Conservation (phyloP, 2,888 invertebrate species). For the Euspilapteryx auroguttella region DNA sequence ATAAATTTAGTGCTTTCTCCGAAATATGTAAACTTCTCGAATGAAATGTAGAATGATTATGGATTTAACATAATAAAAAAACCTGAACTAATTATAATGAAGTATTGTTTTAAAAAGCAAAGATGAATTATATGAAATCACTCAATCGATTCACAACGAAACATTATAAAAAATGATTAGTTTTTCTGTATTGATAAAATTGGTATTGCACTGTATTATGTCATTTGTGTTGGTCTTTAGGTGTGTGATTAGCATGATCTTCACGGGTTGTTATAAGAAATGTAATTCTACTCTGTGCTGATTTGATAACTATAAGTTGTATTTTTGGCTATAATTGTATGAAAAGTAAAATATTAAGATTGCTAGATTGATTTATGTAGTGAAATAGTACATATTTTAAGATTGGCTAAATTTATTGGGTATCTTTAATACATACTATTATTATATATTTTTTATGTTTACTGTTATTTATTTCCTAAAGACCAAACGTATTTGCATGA, state of each 20-base stretch:
- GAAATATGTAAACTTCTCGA: constrained; percentile 19
- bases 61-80: too few relatives aligned
- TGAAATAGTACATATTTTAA: too few relatives aligned
- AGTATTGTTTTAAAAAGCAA: constrained; percentile 46
- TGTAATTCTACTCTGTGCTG: too few relatives aligned
- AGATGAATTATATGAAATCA: constrained; percentile 52
- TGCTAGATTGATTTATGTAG: too few relatives aligned
- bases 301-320: too few relatives aligned
- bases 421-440: constrained; percentile 22
- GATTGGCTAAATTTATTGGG: constrained; percentile 60
- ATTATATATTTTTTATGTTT: constrained; percentile 23
- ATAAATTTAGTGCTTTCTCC: constrained; percentile 53
- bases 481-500: constrained; percentile 59
- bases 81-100: too few relatives aligned
- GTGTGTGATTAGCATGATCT: constrained; percentile 13
- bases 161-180: constrained; percentile 5
- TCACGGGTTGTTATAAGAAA: too few relatives aligned
- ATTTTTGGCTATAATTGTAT: too few relatives aligned
- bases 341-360: too few relatives aligned
- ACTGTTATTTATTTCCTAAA: constrained; percentile 48
- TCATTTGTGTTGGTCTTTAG: constrained; percentile 53
- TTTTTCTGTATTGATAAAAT: constrained; percentile 9
- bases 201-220: constrained; percentile 6
- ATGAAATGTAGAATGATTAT: constrained; percentile 13
- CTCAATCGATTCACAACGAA: too few relatives aligned